Evolutionary conservation across 2,888 invertebrate genomes (phyloP), one percentile per base, ranked within the genome.

Genomic region (Drosophila cracens): DNA sequence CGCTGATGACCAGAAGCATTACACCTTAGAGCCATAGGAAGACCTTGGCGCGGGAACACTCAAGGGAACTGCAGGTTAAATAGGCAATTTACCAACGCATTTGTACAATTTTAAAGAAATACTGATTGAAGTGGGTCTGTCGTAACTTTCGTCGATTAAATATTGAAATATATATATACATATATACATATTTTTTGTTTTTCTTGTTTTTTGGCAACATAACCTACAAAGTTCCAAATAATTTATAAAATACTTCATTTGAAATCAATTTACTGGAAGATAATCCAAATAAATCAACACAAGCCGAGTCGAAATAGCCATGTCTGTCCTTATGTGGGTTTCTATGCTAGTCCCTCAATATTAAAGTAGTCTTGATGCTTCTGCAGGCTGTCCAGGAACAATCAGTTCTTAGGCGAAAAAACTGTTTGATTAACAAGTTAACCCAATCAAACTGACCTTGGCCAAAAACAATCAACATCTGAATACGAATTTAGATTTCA

Each of bases 1-100:
- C 25, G 85, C 92, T 18, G 91, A 94, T 38, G 96, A 96, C 43
- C 93, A 92, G 21, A 92, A 90, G 58, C 95, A 95, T 92, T 96
- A 96, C 83, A 94, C 95, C 18, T 96, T 95, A 92, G 95, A 21
- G 21, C 21, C 21, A 21, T 89, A 91, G 53, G 34, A 16, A 49
- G 7, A 8, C 16, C 4, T 25, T 31, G 52, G 21, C 36, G 29
- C 13, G 13, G 60, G 18, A 38, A 60, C 46, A 43, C 56, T 18
- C 38, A 43, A 56, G 25, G 34, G 43, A 51, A 46, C 54, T 8
- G n/a, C 40, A 27, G 56, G 31, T 49, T 57, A 66, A 74, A 71
- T 72, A 83, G 82, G 66, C 70, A 70, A 81, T 70, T 73, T 54
- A 82, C 51, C 70, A 73, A 75, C 64, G 70, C 68, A 68, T 66